Percentiles rank a stretch among this genome's conserved stretches.
Evolutionary conservation across 2,888 invertebrate species (phyloP).

Genomic region (Spodoptera littoralis): DNA sequence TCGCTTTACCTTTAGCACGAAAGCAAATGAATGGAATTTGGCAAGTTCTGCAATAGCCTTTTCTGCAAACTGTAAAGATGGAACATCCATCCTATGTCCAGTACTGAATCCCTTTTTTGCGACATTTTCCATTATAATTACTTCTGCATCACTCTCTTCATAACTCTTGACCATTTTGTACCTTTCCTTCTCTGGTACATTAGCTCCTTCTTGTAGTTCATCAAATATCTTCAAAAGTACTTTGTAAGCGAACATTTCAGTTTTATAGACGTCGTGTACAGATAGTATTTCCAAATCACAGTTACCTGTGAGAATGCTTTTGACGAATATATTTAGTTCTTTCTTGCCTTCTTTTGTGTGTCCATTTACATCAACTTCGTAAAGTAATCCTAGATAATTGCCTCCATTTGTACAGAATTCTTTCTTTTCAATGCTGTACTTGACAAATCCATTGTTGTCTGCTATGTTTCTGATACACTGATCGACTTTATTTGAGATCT

Average conservation of each 20-base stretch:
- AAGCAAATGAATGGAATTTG: conserved; percentile 72
- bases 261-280: conserved; percentile 56
- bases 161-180: conserved; percentile 66
- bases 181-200: conserved; percentile 64
- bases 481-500: conserved; percentile 40
- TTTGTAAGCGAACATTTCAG: conserved; percentile 67
- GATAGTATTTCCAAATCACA: conserved; percentile 49
- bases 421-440: conserved; percentile 29
- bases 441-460: conserved; percentile 36
- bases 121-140: conserved; percentile 72
- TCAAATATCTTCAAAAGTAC: conserved; percentile 64
- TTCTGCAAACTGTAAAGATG: conserved; percentile 68
- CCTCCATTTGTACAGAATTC: conserved; percentile 64
- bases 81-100: conserved; percentile 62
- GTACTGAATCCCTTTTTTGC: conserved; percentile 66
- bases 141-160: conserved; percentile 60
- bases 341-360: conserved; percentile 61
- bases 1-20: conserved; percentile 60
- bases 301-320: conserved; percentile 56
- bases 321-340: conserved; percentile 70
- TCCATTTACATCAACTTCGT: conserved; percentile 68
- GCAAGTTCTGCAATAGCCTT: conserved; percentile 69
- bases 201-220: conserved; percentile 65
- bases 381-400: conserved; percentile 67
- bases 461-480: conserved; percentile 47